Base-by-base conservation (phyloP, 2,797 vertebrate genomes). In the Toxotes lorentzi region DNA sequence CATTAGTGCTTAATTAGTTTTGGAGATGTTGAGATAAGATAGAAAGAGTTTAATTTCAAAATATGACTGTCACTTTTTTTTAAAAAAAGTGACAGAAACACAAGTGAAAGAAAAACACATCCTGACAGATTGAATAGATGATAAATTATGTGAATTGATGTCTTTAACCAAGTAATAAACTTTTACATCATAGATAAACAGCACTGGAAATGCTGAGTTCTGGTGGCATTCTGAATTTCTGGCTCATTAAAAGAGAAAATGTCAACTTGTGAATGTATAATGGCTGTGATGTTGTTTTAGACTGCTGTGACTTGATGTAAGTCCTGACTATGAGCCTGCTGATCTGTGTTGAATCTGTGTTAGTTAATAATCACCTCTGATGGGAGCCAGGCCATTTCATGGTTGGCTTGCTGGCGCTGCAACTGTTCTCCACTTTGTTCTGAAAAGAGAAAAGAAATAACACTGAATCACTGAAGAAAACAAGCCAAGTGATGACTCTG, bases 1-100 rank as follows among this genome's bases (percentile, higher is more conserved):
- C 82, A 81, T 93, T 91, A 94, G 66, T 51, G 54, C 58, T 70
- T 87, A 88, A 91, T 92, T 93, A 76, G 89, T 89, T 92, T 85
- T 81, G 74, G 70, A 87, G 86, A 88, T 79, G 58, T 34, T 41
- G n/a, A 57, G 75, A 86, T 78, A 65, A 84, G 59, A 78, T 66
- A 60, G 71, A 41, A 82, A 45, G 40, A 50, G 60, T 79, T 76
- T 68, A 70, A 68, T 78, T 80, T 32, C 65, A 78, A 71, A 76
- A 69, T 78, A 35, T 70, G 76, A 86, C 66, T 66, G 45, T 48
- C 30, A 17, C 38, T 40, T 74, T 60, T 73, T 40, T 74, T 60
- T 73, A n/a, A 47, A 61, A 70, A 61, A 71, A 24, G 45, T 47
- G 60, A 57, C 47, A 57, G 48, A 57, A 38, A 67, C 51, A 65